Evolutionary conservation across 30 jellyfish, hydroid and myxozoan genomes (phyloP).

Genomic region (Turritopsis rubra): DNA sequence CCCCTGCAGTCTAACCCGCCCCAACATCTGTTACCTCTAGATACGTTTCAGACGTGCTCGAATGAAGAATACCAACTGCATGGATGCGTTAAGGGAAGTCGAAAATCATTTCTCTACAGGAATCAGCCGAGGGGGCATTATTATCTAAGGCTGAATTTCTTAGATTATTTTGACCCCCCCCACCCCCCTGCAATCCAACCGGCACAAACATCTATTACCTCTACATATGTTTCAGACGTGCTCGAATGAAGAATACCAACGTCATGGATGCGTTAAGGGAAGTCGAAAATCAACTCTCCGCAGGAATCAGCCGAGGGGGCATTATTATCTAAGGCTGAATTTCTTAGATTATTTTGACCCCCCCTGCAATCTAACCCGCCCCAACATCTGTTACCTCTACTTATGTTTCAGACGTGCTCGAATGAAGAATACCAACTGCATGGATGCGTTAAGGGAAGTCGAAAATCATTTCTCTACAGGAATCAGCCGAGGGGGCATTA

Average conservation of each 20-base stretch:
- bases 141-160: background rate
- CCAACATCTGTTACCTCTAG: background rate
- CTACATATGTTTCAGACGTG: background rate
- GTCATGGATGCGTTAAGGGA: background rate
- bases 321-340: background rate
- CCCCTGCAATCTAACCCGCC: background rate
- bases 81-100: background rate
- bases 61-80: background rate
- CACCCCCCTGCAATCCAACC: background rate
- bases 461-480: background rate
- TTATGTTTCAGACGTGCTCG: background rate
- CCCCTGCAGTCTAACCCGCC: background rate
- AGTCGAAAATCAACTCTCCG: background rate
- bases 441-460: background rate
- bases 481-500: background rate
- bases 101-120: background rate
- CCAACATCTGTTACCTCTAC: background rate
- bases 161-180: background rate
- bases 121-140: background rate
- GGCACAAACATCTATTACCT: background rate
- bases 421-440: background rate
- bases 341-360: background rate
- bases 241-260: background rate
- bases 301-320: background rate
- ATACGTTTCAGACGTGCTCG: background rate